A percentile compares a stretch with the other conserved stretches of the same genome.
These are phyloP conservation scores for Corythoichthys haematopterus DNA, from an alignment of 2,113 vertebrate genomes.

Conservation along the genomic window DNA sequence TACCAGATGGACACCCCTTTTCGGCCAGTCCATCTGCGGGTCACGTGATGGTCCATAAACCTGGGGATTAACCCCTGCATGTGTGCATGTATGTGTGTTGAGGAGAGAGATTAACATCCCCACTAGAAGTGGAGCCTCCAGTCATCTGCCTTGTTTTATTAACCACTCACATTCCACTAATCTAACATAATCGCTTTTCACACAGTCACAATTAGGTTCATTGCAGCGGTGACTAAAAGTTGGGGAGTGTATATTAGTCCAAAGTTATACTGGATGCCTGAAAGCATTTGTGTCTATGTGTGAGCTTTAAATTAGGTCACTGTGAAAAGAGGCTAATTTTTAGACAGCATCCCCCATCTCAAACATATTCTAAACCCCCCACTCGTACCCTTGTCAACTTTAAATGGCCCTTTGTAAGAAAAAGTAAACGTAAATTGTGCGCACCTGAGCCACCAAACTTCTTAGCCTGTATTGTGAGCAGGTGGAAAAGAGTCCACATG, in stretches of 20 bases:
- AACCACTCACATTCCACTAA: conserved; percentile 72
- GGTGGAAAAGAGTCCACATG: conserved; percentile 88
- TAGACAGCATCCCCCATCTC: conserved; percentile 22
- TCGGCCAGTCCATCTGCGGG: conserved; percentile 68
- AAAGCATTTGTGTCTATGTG: neutral
- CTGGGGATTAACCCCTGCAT: conserved; percentile 63
- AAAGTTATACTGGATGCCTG: neutral
- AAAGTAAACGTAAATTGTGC: conserved; percentile 4
- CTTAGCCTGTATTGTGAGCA: conserved; percentile 81
- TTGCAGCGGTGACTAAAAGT: conserved; percentile 38
- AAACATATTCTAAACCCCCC: neutral
- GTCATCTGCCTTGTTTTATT: conserved; percentile 71
- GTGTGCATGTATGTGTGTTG: conserved; percentile 22
- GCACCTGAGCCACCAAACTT: conserved; percentile 43
- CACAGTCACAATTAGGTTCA: conserved; percentile 63
- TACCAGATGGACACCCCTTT: conserved; percentile 70
- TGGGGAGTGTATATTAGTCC: conserved; percentile 6
- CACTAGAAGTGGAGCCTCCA: conserved; percentile 47
- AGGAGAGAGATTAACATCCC: conserved; percentile 50
- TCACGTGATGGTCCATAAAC: conserved; percentile 68
- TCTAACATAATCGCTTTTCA: conserved; percentile 68
- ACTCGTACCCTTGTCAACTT: conserved; percentile 7
- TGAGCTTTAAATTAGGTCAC: conserved; percentile 11
- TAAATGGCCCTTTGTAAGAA: conserved; percentile 11
- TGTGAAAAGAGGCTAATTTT: conserved; percentile 32